phyloP scores from a whole-genome alignment of 2,113 vertebrate species.

The Prunella himalayana region DNA sequence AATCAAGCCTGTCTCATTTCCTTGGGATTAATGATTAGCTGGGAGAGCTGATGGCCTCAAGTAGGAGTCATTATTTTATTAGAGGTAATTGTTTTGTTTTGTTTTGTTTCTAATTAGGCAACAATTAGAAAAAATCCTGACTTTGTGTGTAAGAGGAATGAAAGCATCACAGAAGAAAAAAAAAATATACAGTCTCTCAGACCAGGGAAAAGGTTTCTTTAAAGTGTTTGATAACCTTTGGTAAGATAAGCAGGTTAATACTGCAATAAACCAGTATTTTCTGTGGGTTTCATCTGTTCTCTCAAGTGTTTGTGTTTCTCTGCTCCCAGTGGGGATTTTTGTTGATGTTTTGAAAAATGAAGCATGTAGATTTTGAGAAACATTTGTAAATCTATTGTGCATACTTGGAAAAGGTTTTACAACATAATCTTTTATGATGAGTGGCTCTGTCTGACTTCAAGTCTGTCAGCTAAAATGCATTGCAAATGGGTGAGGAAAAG shows the following conservation, averaged over 20 bases:
- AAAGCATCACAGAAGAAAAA: background rate
- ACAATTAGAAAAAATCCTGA: constrained; percentile 28
- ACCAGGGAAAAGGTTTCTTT: background rate
- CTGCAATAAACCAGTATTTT: background rate
- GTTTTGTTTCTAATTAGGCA: constrained; percentile 67
- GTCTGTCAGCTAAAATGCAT: background rate
- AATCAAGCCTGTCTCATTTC: constrained; percentile 59
- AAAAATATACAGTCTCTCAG: background rate
- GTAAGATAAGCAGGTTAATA: background rate
- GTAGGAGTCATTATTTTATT: constrained; percentile 67
- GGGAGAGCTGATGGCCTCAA: constrained; percentile 57
- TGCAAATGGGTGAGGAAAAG: background rate
- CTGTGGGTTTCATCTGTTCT: background rate
- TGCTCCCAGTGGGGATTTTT: background rate
- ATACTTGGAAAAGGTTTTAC: background rate
- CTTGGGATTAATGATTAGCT: constrained; percentile 64
- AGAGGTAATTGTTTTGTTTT: constrained; percentile 25
- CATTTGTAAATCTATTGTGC: background rate
- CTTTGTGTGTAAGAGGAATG: background rate
- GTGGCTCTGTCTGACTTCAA: background rate
- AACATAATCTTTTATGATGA: background rate
- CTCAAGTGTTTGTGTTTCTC: background rate
- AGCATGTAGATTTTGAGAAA: background rate
- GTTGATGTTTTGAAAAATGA: constrained; percentile 16
- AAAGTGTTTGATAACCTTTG: background rate